Conservation (phyloP, 2,888 invertebrate genomes). For the Orthonevra nobilis region DNA sequence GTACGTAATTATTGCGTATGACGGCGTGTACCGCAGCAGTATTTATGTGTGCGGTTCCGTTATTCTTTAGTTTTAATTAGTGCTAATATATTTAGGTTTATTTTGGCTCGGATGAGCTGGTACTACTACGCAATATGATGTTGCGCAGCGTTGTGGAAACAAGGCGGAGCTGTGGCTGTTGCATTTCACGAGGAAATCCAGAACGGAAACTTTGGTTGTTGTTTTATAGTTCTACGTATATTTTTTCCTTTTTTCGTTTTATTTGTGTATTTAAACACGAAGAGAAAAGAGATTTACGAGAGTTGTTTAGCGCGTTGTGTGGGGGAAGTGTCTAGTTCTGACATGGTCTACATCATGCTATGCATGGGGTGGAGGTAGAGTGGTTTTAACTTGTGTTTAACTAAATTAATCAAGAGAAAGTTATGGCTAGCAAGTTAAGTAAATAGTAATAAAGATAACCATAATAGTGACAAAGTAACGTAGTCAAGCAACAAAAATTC, state of each 20-base stretch:
- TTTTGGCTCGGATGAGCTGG: constrained; percentile 38
- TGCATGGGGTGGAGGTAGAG: too few species aligned
- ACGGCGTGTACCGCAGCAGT: constrained; percentile 5
- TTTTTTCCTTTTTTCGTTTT: constrained; percentile 33
- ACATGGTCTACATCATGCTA: constrained; percentile 8
- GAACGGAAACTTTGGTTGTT: too few species aligned
- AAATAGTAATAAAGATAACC: too few species aligned
- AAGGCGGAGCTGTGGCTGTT: constrained; percentile 18
- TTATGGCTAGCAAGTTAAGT: too few species aligned
- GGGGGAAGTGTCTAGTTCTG: constrained; percentile 2
- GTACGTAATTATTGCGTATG: constrained; percentile 22
- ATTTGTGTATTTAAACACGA: too few species aligned
- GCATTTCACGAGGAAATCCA: constrained; percentile 42
- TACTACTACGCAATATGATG: constrained; percentile 28
- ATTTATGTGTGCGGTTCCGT: constrained; percentile 27
- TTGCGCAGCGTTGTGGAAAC: constrained; percentile 43
- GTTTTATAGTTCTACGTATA: too few species aligned
- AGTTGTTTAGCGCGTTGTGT: background rate
- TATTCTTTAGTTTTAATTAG: constrained; percentile 50
- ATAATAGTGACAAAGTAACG: too few species aligned
- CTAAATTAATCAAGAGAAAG: too few species aligned
- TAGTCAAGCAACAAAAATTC: too few species aligned
- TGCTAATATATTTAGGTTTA: constrained; percentile 45
- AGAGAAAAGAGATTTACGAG: background rate
- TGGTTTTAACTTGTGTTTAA: too few species aligned